phyloP scores from a whole-genome alignment of 2,797 vertebrate genomes.

The Semaprochilodus insignis region DNA sequence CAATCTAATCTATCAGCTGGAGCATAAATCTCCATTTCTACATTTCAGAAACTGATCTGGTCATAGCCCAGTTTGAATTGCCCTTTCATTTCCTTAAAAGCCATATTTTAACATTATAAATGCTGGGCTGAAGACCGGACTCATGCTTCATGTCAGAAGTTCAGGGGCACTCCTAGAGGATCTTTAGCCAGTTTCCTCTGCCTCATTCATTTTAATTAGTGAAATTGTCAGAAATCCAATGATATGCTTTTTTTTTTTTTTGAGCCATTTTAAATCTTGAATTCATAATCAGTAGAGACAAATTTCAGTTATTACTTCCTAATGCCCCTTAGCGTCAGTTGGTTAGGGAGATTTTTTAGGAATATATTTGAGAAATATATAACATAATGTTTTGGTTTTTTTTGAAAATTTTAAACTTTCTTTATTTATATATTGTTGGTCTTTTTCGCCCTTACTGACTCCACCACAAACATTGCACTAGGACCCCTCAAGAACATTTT shows the following conservation, averaged over 20 bases:
- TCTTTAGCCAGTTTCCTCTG: background rate
- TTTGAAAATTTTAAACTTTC: no score
- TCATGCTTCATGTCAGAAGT: background rate
- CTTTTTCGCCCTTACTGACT: no score
- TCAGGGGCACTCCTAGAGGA: no score
- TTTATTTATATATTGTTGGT: no score
- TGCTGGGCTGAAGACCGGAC: background rate
- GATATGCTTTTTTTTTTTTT: background rate
- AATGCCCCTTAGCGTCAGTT: no score
- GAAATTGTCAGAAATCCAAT: background rate
- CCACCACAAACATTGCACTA: no score
- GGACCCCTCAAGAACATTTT: no score
- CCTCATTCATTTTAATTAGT: background rate
- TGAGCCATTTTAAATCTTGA: background rate
- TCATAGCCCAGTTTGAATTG: constrained; percentile 21
- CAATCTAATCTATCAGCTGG: constrained; percentile 41
- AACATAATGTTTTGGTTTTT: no score
- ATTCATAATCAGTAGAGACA: no score
- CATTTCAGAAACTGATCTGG: constrained; percentile 36
- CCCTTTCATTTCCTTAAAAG: constrained; percentile 31
- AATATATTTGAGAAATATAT: no score
- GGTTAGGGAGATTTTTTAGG: no score
- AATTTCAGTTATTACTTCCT: no score
- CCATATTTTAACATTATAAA: background rate
- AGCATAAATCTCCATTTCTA: constrained; percentile 36